Conservation (phyloP, 2,797 vertebrate genomes). For the Calcarius lapponicus region DNA sequence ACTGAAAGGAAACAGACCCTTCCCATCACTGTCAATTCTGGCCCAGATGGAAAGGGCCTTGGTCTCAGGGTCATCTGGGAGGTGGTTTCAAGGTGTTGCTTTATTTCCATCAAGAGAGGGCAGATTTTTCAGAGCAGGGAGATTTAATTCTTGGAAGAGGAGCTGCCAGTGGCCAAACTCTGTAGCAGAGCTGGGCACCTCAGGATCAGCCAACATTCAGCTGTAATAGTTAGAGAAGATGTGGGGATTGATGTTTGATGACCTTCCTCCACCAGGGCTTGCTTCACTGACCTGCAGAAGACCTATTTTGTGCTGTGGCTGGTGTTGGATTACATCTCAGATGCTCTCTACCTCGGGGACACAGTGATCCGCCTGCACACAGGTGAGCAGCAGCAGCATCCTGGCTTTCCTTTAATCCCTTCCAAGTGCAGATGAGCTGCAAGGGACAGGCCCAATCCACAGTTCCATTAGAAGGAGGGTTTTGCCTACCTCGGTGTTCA, state of each 20-base stretch:
- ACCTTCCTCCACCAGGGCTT: slow-evolving; percentile 83
- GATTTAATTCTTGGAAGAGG: background rate
- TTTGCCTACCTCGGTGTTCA: background rate
- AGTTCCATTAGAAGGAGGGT: background rate
- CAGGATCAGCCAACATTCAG: background rate
- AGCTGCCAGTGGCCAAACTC: background rate
- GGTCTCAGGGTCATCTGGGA: background rate
- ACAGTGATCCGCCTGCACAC: slow-evolving; percentile 87
- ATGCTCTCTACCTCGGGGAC: slow-evolving; percentile 87
- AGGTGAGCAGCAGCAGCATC: slow-evolving; percentile 75
- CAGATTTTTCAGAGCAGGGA: background rate
- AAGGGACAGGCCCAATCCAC: background rate
- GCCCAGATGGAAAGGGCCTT: background rate
- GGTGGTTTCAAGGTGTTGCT: background rate
- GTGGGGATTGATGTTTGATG: background rate
- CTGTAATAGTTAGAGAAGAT: background rate
- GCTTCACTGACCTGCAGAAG: slow-evolving; percentile 89
- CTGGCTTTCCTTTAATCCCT: background rate
- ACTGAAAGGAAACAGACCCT: background rate
- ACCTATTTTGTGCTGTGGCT: slow-evolving; percentile 89
- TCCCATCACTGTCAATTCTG: background rate
- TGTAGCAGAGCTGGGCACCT: background rate
- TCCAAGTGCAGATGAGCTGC: background rate
- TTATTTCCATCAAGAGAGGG: background rate
- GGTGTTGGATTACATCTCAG: slow-evolving; percentile 90